Evolutionary conservation across 2,888 invertebrate genomes (phyloP).

Genomic region (Tethea ocularis): DNA sequence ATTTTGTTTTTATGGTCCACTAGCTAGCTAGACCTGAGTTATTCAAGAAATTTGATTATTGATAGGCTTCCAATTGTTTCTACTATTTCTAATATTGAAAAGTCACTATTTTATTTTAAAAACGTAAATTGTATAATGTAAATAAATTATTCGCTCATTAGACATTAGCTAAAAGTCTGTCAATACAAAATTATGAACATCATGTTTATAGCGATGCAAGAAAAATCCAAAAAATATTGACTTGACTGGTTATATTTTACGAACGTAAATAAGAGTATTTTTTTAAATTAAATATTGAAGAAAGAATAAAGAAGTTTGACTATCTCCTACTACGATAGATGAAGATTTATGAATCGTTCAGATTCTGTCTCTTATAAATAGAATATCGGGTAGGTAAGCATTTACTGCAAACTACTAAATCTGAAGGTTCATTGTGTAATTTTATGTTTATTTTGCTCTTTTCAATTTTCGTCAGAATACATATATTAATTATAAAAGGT

Average conservation of each 20-base stretch:
- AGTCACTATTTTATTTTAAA: no score
- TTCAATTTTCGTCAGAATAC: constrained; percentile 27
- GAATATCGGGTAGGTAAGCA: constrained; percentile 20
- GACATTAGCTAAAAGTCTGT: no score
- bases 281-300: background rate
- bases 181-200: no score
- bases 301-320: background rate
- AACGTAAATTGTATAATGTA: no score
- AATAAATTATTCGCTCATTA: no score
- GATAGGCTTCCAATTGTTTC: no score
- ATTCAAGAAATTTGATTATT: no score
- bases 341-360: background rate
- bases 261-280: background rate
- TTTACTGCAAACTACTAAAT: constrained; percentile 21
- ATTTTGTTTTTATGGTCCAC: no score
- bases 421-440: constrained; percentile 35
- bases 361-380: constrained; percentile 13
- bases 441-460: constrained; percentile 43
- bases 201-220: no score
- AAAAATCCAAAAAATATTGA: no score
- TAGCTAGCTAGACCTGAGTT: no score
- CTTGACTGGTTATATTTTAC: background rate
- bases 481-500: constrained; percentile 24
- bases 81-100: no score
- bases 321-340: background rate